Conservation (phyloP, 2,888 invertebrate genomes). For the Drosophila falleni region DNA sequence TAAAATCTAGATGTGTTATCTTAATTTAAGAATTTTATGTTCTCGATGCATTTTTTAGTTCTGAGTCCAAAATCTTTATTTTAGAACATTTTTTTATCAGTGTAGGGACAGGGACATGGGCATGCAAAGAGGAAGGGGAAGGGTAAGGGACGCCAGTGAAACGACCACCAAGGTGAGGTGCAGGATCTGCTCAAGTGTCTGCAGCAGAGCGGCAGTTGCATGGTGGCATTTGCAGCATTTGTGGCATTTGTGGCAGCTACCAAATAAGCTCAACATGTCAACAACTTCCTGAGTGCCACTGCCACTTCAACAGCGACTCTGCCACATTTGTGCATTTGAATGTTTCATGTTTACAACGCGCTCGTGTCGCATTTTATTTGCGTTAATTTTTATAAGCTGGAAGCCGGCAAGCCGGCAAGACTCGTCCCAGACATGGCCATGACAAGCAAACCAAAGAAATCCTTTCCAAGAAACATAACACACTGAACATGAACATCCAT, state of each 20-base stretch:
- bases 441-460: constrained; percentile 74
- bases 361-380: constrained; percentile 62
- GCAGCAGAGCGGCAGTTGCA: neutral
- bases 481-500: constrained; percentile 76
- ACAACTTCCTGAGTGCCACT: constrained; percentile 60
- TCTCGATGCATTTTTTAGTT: no score
- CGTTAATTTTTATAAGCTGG: constrained; percentile 48
- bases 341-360: constrained; percentile 62
- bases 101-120: neutral
- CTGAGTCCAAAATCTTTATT: no score
- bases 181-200: constrained; percentile 42
- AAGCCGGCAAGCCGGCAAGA: neutral
- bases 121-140: neutral
- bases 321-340: constrained; percentile 72
- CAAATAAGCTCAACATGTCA: constrained; percentile 45
- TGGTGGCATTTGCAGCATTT: constrained; percentile 13
- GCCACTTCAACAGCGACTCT: constrained; percentile 26
- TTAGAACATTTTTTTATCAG: no score
- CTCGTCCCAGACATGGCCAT: constrained; percentile 72
- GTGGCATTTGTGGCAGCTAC: constrained; percentile 29
- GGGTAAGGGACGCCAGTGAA: neutral
- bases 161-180: constrained; percentile 42
- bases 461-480: constrained; percentile 81
- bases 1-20: no score
- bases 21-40: no score